phyloP scores from a whole-genome alignment of 2,888 invertebrate species.

The Synanthedon vespiformis region DNA sequence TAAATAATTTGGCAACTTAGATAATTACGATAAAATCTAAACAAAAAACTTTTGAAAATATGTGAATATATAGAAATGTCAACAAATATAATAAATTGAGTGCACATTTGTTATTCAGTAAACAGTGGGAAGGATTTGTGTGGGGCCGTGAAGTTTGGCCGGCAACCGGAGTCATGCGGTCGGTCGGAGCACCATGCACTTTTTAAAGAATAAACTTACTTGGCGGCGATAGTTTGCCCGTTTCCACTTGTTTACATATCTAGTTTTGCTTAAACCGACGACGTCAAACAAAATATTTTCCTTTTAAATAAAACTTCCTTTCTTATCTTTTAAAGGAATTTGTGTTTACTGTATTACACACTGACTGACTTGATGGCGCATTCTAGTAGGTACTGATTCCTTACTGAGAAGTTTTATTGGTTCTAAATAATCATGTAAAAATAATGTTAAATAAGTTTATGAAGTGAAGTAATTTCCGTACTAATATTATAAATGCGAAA shows the following conservation, averaged over 20 bases:
- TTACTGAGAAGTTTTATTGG: too few relatives aligned
- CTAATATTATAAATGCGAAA: too few relatives aligned
- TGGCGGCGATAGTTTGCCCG: conserved; percentile 35
- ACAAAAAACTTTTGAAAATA: neutral
- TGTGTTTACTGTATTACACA: too few relatives aligned
- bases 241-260: conserved; percentile 46
- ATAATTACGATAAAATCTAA: neutral
- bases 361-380: too few relatives aligned
- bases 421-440: too few relatives aligned
- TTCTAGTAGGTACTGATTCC: too few relatives aligned
- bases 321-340: too few relatives aligned
- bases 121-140: conserved; percentile 25
- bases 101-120: conserved; percentile 52
- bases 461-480: too few relatives aligned
- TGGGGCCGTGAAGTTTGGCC: neutral
- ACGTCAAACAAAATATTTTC: conserved; percentile 13
- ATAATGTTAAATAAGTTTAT: too few relatives aligned
- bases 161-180: neutral
- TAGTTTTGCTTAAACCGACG: conserved; percentile 31
- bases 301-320: too few relatives aligned
- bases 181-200: neutral
- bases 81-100: conserved; percentile 15
- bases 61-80: neutral
- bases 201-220: conserved; percentile 56
- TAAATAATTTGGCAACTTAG: too few relatives aligned